Evolutionary conservation across 2,797 vertebrate species (phyloP).

Genomic region (Hyperoplus immaculatus): DNA sequence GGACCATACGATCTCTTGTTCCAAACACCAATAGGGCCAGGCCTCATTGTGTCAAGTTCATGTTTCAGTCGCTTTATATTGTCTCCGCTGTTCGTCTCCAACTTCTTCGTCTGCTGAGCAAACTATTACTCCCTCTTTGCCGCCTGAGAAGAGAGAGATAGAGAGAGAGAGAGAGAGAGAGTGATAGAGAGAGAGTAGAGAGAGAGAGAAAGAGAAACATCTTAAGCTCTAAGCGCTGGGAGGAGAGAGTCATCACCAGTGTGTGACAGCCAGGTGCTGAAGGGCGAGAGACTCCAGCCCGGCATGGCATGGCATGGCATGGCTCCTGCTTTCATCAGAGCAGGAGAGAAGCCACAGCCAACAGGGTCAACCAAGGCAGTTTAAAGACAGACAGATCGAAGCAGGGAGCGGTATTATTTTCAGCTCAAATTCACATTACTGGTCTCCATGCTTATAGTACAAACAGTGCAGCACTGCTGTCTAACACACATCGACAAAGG

Average conservation of each 20-base stretch:
- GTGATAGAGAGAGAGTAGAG: slow-evolving; percentile 45
- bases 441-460: slow-evolving; percentile 26
- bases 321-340: slow-evolving; percentile 66
- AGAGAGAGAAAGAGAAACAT: slow-evolving; percentile 56
- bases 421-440: slow-evolving; percentile 51
- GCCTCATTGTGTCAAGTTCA: slow-evolving; percentile 51
- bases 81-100: slow-evolving; percentile 40
- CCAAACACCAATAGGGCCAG: slow-evolving; percentile 28
- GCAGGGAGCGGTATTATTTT: slow-evolving; percentile 43
- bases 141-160: slow-evolving; percentile 37
- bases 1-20: slow-evolving; percentile 22
- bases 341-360: slow-evolving; percentile 46
- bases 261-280: slow-evolving; percentile 73
- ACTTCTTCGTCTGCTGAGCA: slow-evolving; percentile 30
- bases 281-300: slow-evolving; percentile 55
- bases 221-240: slow-evolving; percentile 54
- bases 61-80: slow-evolving; percentile 43
- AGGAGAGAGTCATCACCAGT: slow-evolving; percentile 62
- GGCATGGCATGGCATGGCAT: slow-evolving; percentile 13
- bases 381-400: slow-evolving; percentile 61
- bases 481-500: slow-evolving; percentile 51
- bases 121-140: slow-evolving; percentile 50
- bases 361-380: slow-evolving; percentile 62
- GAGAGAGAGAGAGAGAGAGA: slow-evolving; percentile 50
- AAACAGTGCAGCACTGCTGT: slow-evolving; percentile 60